These are phyloP conservation scores for Ceratosolen fusciceps DNA, from an alignment of 1,140 invertebrate genomes.

Conservation along the genomic window DNA sequence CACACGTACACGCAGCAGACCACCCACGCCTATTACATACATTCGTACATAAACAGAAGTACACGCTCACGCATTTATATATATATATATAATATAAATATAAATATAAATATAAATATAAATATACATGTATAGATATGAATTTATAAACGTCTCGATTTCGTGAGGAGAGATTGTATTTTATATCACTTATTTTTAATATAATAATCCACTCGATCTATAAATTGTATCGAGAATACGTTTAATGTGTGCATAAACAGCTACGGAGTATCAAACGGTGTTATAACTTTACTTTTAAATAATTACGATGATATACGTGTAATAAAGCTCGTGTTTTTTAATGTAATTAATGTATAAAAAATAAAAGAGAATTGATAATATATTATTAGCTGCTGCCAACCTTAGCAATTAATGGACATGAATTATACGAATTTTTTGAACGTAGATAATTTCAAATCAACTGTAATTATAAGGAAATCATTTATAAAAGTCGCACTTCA, in stretches of 20 bases:
- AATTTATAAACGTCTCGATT: conserved; percentile 21
- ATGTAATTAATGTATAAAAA: too few species aligned
- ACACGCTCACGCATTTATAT: too few species aligned
- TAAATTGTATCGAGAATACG: conserved; percentile 14
- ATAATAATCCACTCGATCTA: conserved; percentile 4
- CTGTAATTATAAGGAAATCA: neutral
- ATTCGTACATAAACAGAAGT: too few species aligned
- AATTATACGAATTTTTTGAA: neutral
- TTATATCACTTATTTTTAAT: conserved; percentile 13
- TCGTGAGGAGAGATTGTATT: conserved; percentile 8
- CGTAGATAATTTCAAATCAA: conserved; percentile 17
- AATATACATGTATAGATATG: neutral
- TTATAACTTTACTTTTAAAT: conserved; percentile 23
- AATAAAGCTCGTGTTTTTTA: too few species aligned
- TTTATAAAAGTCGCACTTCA: conserved; percentile 11
- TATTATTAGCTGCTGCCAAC: conserved; percentile 25
- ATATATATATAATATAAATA: too few species aligned
- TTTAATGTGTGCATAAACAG: neutral
- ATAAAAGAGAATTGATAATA: neutral
- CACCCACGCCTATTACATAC: too few species aligned
- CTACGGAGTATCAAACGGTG: neutral
- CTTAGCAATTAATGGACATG: neutral
- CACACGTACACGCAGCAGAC: too few species aligned
- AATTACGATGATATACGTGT: conserved; percentile 4
- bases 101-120: conserved; percentile 10